These are phyloP conservation scores for Umimayanthus chanpuru DNA, from an alignment of 92 coral and sea anemone species.

Conservation along the genomic window DNA sequence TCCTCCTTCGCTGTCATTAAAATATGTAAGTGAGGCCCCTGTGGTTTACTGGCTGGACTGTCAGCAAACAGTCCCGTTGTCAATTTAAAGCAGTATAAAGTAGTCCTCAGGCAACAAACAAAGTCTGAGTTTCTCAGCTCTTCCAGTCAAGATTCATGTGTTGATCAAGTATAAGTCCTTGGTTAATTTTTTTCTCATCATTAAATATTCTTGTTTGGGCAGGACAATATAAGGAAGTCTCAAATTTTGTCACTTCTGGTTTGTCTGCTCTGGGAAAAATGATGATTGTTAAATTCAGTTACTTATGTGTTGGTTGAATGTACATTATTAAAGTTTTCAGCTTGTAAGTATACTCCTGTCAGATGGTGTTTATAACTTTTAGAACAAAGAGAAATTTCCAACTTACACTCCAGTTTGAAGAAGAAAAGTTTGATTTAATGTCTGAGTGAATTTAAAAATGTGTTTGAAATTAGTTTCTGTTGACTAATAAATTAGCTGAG, in stretches of 20 bases:
- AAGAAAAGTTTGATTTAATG: slow-evolving; percentile 19
- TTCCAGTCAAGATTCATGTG: background rate
- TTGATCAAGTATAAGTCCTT: no score
- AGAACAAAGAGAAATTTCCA: slow-evolving; percentile 1
- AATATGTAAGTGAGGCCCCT: no score
- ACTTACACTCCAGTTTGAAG: slow-evolving; percentile 28
- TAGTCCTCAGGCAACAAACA: no score
- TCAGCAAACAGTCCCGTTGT: no score
- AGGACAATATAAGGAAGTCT: background rate
- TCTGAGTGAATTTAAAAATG: no score
- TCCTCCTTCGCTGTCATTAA: no score
- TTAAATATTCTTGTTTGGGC: background rate
- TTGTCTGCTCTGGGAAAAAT: slow-evolving; percentile 1
- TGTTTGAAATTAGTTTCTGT: background rate
- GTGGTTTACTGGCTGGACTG: no score
- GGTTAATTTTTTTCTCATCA: background rate
- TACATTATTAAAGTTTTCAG: background rate
- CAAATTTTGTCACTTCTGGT: background rate
- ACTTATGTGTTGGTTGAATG: background rate
- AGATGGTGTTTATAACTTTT: slow-evolving; percentile 8
- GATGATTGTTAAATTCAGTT: background rate
- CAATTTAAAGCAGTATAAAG: no score
- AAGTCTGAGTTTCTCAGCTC: no score
- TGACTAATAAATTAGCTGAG: no score
- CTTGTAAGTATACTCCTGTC: slow-evolving; percentile 12